Evolutionary conservation across 2,113 vertebrate species (phyloP).

Genomic region (Aegotheles bennettii): DNA sequence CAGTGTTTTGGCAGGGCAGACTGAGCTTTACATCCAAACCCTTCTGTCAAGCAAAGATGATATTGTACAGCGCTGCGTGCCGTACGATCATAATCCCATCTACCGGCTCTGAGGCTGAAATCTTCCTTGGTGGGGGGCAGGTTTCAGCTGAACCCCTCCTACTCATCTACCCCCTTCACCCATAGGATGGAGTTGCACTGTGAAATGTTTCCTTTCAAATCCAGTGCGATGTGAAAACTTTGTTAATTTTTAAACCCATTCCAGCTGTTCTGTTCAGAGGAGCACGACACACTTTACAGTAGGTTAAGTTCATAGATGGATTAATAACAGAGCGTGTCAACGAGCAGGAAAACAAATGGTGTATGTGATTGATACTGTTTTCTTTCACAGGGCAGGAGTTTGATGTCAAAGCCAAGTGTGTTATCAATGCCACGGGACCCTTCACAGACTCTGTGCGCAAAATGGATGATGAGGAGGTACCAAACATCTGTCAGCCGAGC

Average conservation of each 20-base stretch:
- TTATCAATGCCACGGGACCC: constrained; percentile 96
- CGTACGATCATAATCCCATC: background rate
- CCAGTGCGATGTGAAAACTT: background rate
- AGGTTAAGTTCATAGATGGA: constrained; percentile 79
- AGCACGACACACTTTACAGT: constrained; percentile 70
- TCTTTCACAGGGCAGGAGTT: constrained; percentile 95
- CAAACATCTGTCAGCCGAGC: constrained; percentile 89
- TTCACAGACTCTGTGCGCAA: constrained; percentile 88
- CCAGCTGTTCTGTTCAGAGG: background rate
- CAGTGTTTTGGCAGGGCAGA: background rate
- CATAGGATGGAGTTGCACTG: background rate
- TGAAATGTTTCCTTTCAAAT: background rate
- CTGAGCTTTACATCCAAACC: background rate
- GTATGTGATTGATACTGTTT: constrained; percentile 87
- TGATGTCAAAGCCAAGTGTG: constrained; percentile 98
- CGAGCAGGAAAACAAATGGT: constrained; percentile 78
- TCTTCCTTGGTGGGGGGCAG: background rate
- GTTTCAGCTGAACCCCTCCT: background rate
- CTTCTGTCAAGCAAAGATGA: constrained; percentile 20
- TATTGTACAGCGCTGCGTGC: background rate
- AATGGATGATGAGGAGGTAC: constrained; percentile 87
- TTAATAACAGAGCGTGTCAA: constrained; percentile 80
- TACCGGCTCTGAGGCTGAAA: background rate
- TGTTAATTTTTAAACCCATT: background rate
- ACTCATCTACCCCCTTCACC: background rate